Evolutionary conservation across 1,140 invertebrate species (phyloP), one percentile per base, ranked within the genome.

Genomic region (Delia radicum): DNA sequence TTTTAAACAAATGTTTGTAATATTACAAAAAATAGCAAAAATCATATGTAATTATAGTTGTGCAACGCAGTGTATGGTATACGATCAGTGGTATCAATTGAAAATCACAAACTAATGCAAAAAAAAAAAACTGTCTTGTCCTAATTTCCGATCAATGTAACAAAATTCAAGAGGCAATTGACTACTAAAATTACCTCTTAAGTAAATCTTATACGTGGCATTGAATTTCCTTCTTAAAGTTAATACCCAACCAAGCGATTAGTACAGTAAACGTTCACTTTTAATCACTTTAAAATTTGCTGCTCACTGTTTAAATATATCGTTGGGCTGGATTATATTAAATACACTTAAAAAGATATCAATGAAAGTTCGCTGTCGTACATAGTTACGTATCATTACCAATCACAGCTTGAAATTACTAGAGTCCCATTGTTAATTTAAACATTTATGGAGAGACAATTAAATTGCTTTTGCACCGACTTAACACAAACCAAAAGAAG

Each of bases 401-500:
- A 69, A 33, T 69, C 65, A 69, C 65, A 69, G 65, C 29, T 18
- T 31, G 65, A 69, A 69, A 37, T 33, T 24, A 67, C 29, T 12
- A 29, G n/a, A 21, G 65, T 33, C 21, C 65, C 29, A 37, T 69
- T 69, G 65, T 69, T 69, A 69, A 37, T 33, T 21, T 33, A 67
- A 18, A 67, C 28, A 67, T 21, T 24, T 55, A 55, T 55, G 24
- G 65, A 69, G 65, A 67, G 65, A 75, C 74, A 75, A 75, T 75
- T 75, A 75, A 75, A 67, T 75, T 75, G 74, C 67, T 74, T 74
- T 18, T 37, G 26, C 67, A 75, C 33, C 74, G 42, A 72, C 69
- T 71, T 55, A 67, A 71, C 21, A 28, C 7, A 42, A 26, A 72
- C 26, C 69, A 61, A 69, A 69, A 63, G 26, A 63, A 28, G 26